phyloP scores from a whole-genome alignment of 2,888 invertebrate genomes.

The Heteromyza rotundicornis region DNA sequence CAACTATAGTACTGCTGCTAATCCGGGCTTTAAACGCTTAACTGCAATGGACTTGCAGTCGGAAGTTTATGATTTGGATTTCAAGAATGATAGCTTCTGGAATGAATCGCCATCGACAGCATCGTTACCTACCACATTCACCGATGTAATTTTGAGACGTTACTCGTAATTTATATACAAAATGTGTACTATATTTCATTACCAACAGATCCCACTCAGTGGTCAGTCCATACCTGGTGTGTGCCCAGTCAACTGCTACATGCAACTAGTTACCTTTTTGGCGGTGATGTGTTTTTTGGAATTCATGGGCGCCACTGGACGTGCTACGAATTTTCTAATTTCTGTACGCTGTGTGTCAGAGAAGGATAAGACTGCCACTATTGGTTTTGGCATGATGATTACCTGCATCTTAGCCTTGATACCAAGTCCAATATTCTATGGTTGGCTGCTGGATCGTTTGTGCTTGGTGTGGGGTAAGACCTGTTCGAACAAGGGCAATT shows the following conservation, averaged over 20 bases:
- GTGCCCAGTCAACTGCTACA: conserved; percentile 67
- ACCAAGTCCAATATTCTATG: conserved; percentile 76
- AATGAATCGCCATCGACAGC: neutral
- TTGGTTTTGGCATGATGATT: conserved; percentile 70
- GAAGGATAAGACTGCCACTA: conserved; percentile 72
- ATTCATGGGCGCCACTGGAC: conserved; percentile 65
- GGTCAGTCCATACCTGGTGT: conserved; percentile 64
- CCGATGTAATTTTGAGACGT: neutral
- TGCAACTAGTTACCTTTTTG: conserved; percentile 64
- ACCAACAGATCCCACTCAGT: conserved; percentile 22
- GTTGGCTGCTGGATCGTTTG: conserved; percentile 69
- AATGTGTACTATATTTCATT: neutral
- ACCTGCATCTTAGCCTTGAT: conserved; percentile 73
- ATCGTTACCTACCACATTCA: neutral
- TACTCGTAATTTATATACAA: no score
- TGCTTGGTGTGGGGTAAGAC: conserved; percentile 79
- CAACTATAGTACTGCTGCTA: conserved; percentile 14
- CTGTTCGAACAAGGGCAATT: conserved; percentile 72
- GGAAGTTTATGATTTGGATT: neutral
- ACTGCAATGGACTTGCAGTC: conserved; percentile 38
- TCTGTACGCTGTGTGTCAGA: conserved; percentile 70
- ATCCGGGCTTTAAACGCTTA: conserved; percentile 45
- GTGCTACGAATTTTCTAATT: conserved; percentile 67
- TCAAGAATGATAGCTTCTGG: neutral
- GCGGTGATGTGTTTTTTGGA: conserved; percentile 66